phyloP scores from a whole-genome alignment of 2,797 vertebrate species.

The Thamnophis elegans region DNA sequence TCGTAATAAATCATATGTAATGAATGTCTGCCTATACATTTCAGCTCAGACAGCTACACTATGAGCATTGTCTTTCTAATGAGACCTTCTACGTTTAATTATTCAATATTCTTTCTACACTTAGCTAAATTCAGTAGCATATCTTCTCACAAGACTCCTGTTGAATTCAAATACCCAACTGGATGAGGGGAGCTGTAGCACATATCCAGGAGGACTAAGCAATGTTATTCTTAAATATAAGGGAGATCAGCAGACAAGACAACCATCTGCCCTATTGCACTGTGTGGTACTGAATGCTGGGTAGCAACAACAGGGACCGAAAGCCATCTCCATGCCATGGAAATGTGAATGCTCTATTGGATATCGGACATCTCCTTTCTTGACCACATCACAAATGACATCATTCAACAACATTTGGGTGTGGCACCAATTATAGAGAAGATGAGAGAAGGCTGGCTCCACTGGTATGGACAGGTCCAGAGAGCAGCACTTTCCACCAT shows the following conservation, averaged over 20 bases:
- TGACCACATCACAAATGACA: too few species aligned
- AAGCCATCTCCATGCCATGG: too few species aligned
- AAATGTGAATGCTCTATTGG: too few species aligned
- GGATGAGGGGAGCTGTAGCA: background rate
- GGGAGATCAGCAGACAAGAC: background rate
- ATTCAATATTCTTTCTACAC: background rate
- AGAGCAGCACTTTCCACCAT: too few species aligned
- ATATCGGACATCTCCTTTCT: too few species aligned
- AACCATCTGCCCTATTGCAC: too few species aligned
- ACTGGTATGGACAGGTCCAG: too few species aligned
- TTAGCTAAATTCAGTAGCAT: background rate
- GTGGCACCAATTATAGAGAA: too few species aligned
- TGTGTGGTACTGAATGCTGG: too few species aligned
- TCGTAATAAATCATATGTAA: background rate
- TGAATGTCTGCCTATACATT: background rate
- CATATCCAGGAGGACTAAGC: background rate
- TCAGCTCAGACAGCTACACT: background rate
- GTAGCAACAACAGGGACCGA: too few species aligned
- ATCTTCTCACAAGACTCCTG: background rate
- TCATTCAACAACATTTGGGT: too few species aligned
- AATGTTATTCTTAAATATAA: background rate
- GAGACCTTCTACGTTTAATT: background rate
- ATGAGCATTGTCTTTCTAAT: background rate
- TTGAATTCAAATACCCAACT: background rate
- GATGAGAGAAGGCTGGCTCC: too few species aligned